Evolutionary conservation across 2,888 invertebrate species (phyloP).

Genomic region (Caenorhabditis sp.): DNA sequence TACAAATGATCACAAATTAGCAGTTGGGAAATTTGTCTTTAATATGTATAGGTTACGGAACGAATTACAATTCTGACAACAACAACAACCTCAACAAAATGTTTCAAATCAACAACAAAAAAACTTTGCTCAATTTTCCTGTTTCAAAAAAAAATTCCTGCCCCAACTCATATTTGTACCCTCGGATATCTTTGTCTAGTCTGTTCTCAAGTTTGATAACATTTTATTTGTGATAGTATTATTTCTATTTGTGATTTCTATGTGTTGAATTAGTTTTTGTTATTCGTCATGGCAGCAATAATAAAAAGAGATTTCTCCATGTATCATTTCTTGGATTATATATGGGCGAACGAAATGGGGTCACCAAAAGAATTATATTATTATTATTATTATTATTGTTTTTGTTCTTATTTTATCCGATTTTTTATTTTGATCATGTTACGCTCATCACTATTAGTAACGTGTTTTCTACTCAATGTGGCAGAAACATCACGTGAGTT

Average conservation of each 20-base stretch:
- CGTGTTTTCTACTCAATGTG: not conserved
- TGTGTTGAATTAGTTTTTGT: not conserved
- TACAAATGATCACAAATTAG: conserved; percentile 1
- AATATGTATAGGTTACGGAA: conserved; percentile 19
- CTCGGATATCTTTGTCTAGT: no score
- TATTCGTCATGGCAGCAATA: not conserved
- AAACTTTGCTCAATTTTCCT: not conserved
- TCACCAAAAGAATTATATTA: not conserved
- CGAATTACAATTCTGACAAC: not conserved
- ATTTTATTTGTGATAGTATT: no score
- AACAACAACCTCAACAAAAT: not conserved
- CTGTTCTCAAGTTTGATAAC: no score
- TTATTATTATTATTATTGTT: not conserved
- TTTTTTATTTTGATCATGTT: not conserved
- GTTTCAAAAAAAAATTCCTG: no score
- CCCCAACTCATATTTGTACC: no score
- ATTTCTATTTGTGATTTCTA: not conserved
- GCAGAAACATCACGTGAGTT: conserved; percentile 31
- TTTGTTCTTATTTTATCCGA: not conserved
- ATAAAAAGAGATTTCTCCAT: not conserved
- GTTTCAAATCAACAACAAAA: not conserved
- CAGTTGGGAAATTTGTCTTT: conserved; percentile 21
- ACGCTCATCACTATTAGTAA: not conserved
- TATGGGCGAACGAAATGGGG: not conserved
- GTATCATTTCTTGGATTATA: not conserved